Base-by-base conservation (phyloP, 2,888 invertebrate genomes). In the Venustoraphidia nigricollis region DNA sequence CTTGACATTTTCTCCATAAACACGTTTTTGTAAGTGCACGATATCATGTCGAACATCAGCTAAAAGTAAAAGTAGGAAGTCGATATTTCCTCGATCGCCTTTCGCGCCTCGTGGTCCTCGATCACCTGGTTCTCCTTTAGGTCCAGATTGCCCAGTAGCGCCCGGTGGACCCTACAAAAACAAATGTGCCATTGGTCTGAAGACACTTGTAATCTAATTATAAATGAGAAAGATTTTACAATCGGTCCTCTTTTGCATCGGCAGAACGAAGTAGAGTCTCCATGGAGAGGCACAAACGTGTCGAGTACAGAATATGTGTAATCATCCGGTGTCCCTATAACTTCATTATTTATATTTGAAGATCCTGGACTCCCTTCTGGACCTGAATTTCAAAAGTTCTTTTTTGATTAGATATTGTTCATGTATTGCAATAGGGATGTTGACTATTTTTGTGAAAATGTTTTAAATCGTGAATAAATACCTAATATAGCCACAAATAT, bases 171-270 rank as follows among this genome's bases (percentile, higher is more conserved):
- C 81, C 79, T 79, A 53, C 3, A 55, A 57, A 47, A 44, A 47
- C 34, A 48, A 13, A 39, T 27, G 13, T 38, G 8, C 35, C 10
- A 37, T 34, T 34, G 4, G 6, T 38, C 38, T 11, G 14, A 42
- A 11, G n/a, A 13, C 10, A 42, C 17, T 27, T 5, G 9, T 34
- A 44, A 46, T 40, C 27, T 6, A 6, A 27, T 27, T 27, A 6
- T 27, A 36, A 10, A 35, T 37, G 42, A 36, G 50, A 48, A 50
- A 41, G 48, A 34, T 62, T 68, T 65, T 60, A 80, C 80, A 61
- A 79, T 70, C 1, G 79, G 74, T 8, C 81, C 81, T 56, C 81
- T 66, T 60, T 79, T 79, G 57, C 81, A 81, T 42, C 73, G 68
- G 55, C 81, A 81, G 56, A 73, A 76, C 34, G 59, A 55, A 40